Evolutionary conservation across 2,888 invertebrate genomes (phyloP).

Genomic region (Philereme transversata): DNA sequence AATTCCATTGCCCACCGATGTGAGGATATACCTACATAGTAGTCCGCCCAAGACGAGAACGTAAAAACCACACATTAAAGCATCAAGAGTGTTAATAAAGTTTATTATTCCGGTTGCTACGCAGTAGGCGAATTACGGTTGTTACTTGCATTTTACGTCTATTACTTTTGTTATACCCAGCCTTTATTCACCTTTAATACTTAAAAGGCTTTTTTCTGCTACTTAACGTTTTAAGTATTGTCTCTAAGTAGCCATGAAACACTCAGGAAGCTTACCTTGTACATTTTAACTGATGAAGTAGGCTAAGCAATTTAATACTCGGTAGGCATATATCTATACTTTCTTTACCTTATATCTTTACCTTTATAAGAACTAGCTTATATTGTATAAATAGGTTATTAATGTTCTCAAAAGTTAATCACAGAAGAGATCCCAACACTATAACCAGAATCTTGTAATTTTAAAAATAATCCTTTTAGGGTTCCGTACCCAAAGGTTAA

Average conservation of each 20-base stretch:
- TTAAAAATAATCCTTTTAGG: too few relatives aligned
- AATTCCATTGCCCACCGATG: too few relatives aligned
- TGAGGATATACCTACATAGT: neutral
- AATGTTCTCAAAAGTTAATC: too few relatives aligned
- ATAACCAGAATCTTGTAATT: too few relatives aligned
- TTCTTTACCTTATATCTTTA: too few relatives aligned
- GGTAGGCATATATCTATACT: too few relatives aligned
- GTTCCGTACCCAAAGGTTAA: too few relatives aligned
- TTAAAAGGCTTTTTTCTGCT: constrained; percentile 18
- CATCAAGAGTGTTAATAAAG: constrained; percentile 22
- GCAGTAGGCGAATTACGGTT: constrained; percentile 22
- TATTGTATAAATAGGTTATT: too few relatives aligned
- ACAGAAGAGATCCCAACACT: too few relatives aligned
- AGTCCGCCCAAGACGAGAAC: constrained; percentile 3
- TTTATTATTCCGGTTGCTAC: constrained; percentile 29
- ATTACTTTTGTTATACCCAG: constrained; percentile 25
- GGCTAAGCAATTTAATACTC: too few relatives aligned
- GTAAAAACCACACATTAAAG: constrained; percentile 25
- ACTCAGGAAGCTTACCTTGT: neutral
- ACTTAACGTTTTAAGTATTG: constrained; percentile 15
- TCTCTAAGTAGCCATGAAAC: neutral
- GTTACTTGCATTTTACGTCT: constrained; percentile 22
- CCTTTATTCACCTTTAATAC: constrained; percentile 23
- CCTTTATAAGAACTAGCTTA: too few relatives aligned
- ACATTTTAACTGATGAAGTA: too few relatives aligned